Conservation (phyloP, 2,113 vertebrate species). For the Rhinogobius similis region DNA sequence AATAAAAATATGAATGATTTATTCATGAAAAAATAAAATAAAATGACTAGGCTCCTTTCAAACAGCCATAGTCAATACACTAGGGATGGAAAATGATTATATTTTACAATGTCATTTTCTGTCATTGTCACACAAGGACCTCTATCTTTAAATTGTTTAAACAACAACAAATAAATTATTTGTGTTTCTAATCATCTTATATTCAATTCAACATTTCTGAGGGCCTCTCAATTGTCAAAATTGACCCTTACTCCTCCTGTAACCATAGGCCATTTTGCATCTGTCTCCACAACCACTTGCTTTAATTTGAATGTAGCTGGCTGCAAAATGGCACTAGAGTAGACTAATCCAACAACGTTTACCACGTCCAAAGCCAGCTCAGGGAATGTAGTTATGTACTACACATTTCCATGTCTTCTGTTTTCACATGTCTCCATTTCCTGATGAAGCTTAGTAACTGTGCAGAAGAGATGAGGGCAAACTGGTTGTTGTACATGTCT, state of each 20-base stretch:
- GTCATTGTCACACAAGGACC: neutral
- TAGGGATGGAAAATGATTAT: slow-evolving; percentile 3
- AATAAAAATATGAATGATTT: slow-evolving; percentile 39
- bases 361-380: slow-evolving; percentile 40
- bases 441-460: slow-evolving; percentile 48
- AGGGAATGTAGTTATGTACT: slow-evolving; percentile 46
- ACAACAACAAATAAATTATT: slow-evolving; percentile 19
- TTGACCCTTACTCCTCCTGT: slow-evolving; percentile 15
- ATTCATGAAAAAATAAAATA: slow-evolving; percentile 29
- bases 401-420: slow-evolving; percentile 54
- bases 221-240: slow-evolving; percentile 20
- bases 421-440: slow-evolving; percentile 51
- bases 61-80: slow-evolving; percentile 3
- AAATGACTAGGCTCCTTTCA: slow-evolving; percentile 3
- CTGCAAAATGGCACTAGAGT: slow-evolving; percentile 31
- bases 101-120: slow-evolving; percentile 23
- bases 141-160: neutral
- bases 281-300: slow-evolving; percentile 11
- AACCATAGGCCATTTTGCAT: slow-evolving; percentile 46
- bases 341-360: slow-evolving; percentile 26
- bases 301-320: slow-evolving; percentile 30
- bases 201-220: slow-evolving; percentile 30
- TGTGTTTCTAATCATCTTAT: slow-evolving; percentile 22
- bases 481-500: slow-evolving; percentile 41
- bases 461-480: slow-evolving; percentile 49